Conservation (phyloP, 2,797 vertebrate genomes). For the Zalophus californianus region DNA sequence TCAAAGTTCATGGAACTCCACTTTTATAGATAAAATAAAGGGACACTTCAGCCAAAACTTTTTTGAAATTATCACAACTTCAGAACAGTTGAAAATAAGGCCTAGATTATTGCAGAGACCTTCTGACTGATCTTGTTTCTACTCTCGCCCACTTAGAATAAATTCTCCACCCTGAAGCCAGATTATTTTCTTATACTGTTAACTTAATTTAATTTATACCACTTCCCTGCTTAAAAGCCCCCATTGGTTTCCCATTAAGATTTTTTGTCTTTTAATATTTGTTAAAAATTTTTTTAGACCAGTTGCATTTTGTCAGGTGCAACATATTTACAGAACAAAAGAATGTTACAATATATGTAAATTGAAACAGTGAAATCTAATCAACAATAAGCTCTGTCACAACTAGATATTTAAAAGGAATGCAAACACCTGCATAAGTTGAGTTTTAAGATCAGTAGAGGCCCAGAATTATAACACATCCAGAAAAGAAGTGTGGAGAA, state of each 20-base stretch:
- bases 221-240: background rate
- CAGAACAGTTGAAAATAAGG: background rate
- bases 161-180: background rate
- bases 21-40: background rate
- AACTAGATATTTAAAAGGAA: constrained; percentile 80
- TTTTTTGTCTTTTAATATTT: background rate
- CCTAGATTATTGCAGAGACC: background rate
- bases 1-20: background rate
- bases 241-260: background rate
- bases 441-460: constrained; percentile 65
- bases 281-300: constrained; percentile 84
- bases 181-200: background rate
- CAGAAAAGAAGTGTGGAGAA: constrained; percentile 80
- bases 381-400: constrained; percentile 82
- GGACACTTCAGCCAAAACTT: background rate
- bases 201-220: background rate
- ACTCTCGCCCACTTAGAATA: background rate
- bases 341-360: constrained; percentile 80
- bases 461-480: constrained; percentile 85
- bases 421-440: constrained; percentile 20
- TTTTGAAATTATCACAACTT: background rate
- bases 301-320: constrained; percentile 82
- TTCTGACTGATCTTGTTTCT: background rate
- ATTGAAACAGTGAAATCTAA: constrained; percentile 83
- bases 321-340: constrained; percentile 85